phyloP scores from a whole-genome alignment of 1,140 invertebrate species.

The Drosophila pseudoananassae region DNA sequence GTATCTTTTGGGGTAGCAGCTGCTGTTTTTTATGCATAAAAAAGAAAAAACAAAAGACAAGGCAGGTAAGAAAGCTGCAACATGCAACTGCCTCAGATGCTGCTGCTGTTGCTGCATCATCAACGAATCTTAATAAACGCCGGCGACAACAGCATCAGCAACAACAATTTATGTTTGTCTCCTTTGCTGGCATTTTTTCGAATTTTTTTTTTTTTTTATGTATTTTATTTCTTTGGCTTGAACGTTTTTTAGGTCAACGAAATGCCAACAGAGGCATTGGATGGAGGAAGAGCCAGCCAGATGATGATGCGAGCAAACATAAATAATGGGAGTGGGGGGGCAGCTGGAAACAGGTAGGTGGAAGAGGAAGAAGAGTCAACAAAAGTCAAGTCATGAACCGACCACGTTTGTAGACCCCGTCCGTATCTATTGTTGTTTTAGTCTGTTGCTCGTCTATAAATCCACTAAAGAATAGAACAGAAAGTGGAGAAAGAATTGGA shows the following conservation, averaged over 20 bases:
- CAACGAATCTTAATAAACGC: constrained; percentile 66
- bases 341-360: constrained; percentile 52
- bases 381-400: constrained; percentile 63
- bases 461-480: constrained; percentile 38
- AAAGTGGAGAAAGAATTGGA: constrained; percentile 20
- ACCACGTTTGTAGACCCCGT: constrained; percentile 46
- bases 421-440: constrained; percentile 4
- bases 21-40: constrained; percentile 32
- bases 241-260: constrained; percentile 81
- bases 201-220: too few species aligned
- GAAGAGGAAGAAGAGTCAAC: constrained; percentile 43
- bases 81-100: constrained; percentile 58
- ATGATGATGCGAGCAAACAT: constrained; percentile 74
- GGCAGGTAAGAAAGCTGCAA: constrained; percentile 71
- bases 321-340: constrained; percentile 36
- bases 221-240: constrained; percentile 64
- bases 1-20: constrained; percentile 55
- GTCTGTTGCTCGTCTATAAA: constrained; percentile 55
- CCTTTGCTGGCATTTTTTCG: constrained; percentile 38
- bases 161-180: constrained; percentile 64
- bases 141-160: constrained; percentile 59
- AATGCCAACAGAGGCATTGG: constrained; percentile 62
- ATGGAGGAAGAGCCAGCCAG: constrained; percentile 35
- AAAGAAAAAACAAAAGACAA: constrained; percentile 16
- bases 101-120: constrained; percentile 31